A percentile compares a stretch with the other conserved stretches of the same genome.
Evolutionary conservation across 2,113 vertebrate genomes (phyloP).

Genomic region (Pituophis catenifer): DNA sequence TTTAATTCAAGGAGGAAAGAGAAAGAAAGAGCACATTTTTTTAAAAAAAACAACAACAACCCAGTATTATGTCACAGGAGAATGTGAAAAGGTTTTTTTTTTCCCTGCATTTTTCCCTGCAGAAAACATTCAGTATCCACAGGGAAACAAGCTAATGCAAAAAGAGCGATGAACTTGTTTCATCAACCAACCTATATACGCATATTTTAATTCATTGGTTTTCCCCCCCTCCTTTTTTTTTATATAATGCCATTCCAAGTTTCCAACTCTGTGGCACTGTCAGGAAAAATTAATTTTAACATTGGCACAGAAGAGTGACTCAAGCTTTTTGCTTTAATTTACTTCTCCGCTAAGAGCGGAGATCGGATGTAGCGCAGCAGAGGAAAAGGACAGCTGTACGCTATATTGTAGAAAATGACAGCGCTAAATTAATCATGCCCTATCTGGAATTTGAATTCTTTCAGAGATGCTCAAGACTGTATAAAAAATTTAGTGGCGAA

Average conservation of each 20-base stretch:
- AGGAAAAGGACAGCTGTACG: slow-evolving; percentile 62
- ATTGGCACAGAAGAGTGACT: slow-evolving; percentile 60
- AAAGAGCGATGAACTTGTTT: slow-evolving; percentile 59
- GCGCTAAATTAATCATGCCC: slow-evolving; percentile 96
- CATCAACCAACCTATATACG: slow-evolving; percentile 63
- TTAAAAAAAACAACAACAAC: background rate
- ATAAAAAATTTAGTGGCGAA: slow-evolving; percentile 92
- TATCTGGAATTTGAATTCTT: slow-evolving; percentile 93
- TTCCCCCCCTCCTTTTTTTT: background rate
- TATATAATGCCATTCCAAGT: slow-evolving; percentile 59
- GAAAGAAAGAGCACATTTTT: background rate
- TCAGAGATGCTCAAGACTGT: slow-evolving; percentile 87
- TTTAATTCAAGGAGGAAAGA: background rate
- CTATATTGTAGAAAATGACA: slow-evolving; percentile 65
- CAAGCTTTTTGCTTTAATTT: slow-evolving; percentile 67
- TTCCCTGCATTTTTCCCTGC: slow-evolving; percentile 39
- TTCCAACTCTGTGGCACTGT: slow-evolving; percentile 61
- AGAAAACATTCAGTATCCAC: slow-evolving; percentile 48
- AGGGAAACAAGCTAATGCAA: slow-evolving; percentile 58
- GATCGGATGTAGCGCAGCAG: slow-evolving; percentile 46
- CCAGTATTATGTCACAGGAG: slow-evolving; percentile 30
- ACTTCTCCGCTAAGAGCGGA: slow-evolving; percentile 66
- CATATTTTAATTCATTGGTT: slow-evolving; percentile 61
- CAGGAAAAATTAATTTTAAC: slow-evolving; percentile 75
- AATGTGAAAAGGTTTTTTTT: slow-evolving; percentile 43